Percentiles rank a stretch among this genome's conserved stretches.
Evolutionary conservation across 2,888 invertebrate species (phyloP).

Genomic region (Podabrus alpinus): DNA sequence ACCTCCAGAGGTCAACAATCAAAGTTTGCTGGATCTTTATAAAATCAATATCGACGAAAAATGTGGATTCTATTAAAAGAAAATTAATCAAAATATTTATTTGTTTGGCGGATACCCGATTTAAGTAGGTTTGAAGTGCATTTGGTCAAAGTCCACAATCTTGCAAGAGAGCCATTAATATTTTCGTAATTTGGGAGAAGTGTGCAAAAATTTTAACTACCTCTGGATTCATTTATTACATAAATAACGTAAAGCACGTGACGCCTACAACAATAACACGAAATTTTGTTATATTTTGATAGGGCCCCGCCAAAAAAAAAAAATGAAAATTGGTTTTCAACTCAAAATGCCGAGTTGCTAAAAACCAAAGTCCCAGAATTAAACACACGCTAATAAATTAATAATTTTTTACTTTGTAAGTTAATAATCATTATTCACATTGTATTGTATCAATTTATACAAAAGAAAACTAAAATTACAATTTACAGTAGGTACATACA

Average conservation of each 20-base stretch:
- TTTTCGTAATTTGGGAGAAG: not conserved
- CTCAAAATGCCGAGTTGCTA: not conserved
- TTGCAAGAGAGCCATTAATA: not conserved
- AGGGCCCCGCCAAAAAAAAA: not conserved
- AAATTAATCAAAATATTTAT: not conserved
- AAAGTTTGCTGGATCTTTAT: not conserved
- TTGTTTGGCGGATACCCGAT: not conserved
- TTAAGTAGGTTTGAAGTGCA: not conserved
- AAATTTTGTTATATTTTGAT: not conserved
- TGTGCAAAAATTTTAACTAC: not conserved
- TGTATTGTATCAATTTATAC: not conserved
- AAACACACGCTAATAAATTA: not conserved
- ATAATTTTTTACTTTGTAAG: not conserved
- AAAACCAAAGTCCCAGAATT: no score
- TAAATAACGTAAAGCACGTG: not conserved
- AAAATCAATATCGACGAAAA: not conserved
- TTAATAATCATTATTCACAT: not conserved
- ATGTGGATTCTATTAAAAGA: not conserved
- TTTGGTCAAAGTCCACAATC: not conserved
- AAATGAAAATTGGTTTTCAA: not conserved
- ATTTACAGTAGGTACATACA: not conserved
- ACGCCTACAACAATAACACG: not conserved
- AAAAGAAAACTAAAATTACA: not conserved
- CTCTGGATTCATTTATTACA: not conserved
- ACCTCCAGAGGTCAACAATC: not conserved